Percentiles rank a stretch among this genome's conserved stretches.
Evolutionary conservation across 2,113 vertebrate species (phyloP).

Genomic region (Aleadryas rufinucha): DNA sequence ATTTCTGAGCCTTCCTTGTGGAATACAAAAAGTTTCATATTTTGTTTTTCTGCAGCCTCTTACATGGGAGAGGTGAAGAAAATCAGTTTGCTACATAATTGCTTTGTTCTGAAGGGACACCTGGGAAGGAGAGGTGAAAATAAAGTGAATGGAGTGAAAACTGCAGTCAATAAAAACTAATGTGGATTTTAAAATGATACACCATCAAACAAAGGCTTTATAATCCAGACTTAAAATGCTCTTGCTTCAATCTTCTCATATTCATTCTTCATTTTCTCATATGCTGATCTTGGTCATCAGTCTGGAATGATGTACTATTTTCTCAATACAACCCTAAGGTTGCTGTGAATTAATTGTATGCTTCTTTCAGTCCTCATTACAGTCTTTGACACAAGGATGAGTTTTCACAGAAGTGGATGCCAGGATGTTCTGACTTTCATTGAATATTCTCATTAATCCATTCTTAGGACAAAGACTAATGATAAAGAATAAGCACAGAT

Average conservation of each 20-base stretch:
- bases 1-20: not conserved
- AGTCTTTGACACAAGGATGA: slow-evolving; percentile 32
- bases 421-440: slow-evolving; percentile 21
- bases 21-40: not conserved
- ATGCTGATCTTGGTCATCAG: not conserved
- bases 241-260: not conserved
- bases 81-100: not conserved
- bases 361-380: slow-evolving; percentile 47
- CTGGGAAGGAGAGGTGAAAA: not conserved
- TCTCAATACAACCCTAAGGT: not conserved
- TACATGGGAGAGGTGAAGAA: not conserved
- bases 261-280: not conserved
- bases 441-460: slow-evolving; percentile 63
- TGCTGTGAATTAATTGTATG: slow-evolving; percentile 30
- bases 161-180: not conserved
- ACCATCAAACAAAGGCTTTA: not conserved
- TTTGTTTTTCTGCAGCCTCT: not conserved
- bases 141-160: not conserved
- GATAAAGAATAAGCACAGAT: slow-evolving; percentile 26
- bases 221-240: not conserved
- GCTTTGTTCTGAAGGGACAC: not conserved
- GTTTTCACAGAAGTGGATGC: slow-evolving; percentile 16
- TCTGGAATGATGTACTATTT: not conserved
- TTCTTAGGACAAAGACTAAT: slow-evolving; percentile 45
- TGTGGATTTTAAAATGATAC: not conserved